A percentile compares a stretch with the other conserved stretches of the same genome.
These are phyloP conservation scores for Onychomys arenicola DNA, from an alignment of 2,797 vertebrate genomes.

Conservation along the genomic window DNA sequence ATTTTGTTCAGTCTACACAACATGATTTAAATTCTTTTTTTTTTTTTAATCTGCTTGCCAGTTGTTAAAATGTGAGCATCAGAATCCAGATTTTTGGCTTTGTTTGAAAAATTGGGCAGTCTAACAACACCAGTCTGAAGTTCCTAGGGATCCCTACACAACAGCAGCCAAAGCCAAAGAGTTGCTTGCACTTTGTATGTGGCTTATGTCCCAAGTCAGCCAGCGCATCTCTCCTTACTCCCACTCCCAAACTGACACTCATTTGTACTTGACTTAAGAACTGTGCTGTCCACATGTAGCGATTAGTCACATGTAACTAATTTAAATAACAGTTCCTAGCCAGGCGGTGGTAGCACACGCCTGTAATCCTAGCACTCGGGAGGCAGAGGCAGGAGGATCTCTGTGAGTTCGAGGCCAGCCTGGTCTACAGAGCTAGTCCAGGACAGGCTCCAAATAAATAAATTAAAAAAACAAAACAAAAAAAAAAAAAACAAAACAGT, in stretches of 20 bases:
- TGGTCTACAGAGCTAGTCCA: no score
- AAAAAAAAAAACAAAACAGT: no score
- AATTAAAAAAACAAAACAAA: no score
- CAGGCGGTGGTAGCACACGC: no score
- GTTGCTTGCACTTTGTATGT: not conserved
- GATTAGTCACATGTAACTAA: not conserved
- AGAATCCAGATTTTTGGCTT: conserved; percentile 55
- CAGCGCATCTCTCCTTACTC: not conserved
- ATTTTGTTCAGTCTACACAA: conserved; percentile 36
- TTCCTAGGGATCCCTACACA: conserved; percentile 33
- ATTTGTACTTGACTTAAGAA: not conserved
- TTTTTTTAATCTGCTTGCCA: conserved; percentile 31
- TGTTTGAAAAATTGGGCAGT: conserved; percentile 57
- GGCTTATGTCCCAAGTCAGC: not conserved
- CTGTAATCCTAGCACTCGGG: no score
- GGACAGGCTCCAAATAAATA: no score
- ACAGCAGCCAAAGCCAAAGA: not conserved
- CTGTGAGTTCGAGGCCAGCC: no score
- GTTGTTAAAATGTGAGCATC: conserved; percentile 56
- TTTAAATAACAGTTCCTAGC: conserved; percentile 44
- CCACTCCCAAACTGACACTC: not conserved
- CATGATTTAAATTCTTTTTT: conserved; percentile 12
- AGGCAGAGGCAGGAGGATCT: no score
- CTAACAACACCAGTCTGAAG: not conserved
- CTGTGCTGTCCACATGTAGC: not conserved